Percentiles rank a stretch among this genome's conserved stretches.
Evolutionary conservation across 1,140 invertebrate species (phyloP).

Genomic region (Pentalonia nigronervosa): DNA sequence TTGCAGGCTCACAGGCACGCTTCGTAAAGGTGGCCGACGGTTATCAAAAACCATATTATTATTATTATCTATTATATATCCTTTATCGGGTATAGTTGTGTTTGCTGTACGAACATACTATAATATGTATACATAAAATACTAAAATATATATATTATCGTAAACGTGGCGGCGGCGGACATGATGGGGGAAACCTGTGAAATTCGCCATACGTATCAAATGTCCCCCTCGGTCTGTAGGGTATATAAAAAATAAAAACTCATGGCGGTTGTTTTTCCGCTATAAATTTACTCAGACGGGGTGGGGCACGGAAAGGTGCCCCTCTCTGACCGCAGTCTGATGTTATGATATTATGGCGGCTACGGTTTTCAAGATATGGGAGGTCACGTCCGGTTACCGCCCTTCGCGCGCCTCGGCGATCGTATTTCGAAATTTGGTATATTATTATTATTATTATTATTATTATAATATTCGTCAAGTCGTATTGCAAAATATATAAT

Average conservation of each 20-base stretch:
- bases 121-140: neutral
- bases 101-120: neutral
- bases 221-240: neutral
- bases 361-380: neutral
- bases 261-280: neutral
- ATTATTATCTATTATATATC: neutral
- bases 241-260: neutral
- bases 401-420: neutral
- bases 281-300: neutral
- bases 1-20: neutral
- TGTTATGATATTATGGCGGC: neutral
- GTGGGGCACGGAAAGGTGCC: neutral
- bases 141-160: neutral
- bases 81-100: neutral
- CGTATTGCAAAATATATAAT: neutral
- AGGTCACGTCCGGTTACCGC: slow-evolving; percentile 8
- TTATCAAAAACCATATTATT: neutral
- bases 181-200: neutral
- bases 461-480: neutral
- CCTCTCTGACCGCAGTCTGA: neutral
- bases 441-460: no score
- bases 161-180: neutral
- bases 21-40: neutral
- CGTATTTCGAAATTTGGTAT: neutral
- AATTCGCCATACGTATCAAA: neutral